phyloP scores from a whole-genome alignment of 1,140 invertebrate species.

The Oryctes rhinoceros region DNA sequence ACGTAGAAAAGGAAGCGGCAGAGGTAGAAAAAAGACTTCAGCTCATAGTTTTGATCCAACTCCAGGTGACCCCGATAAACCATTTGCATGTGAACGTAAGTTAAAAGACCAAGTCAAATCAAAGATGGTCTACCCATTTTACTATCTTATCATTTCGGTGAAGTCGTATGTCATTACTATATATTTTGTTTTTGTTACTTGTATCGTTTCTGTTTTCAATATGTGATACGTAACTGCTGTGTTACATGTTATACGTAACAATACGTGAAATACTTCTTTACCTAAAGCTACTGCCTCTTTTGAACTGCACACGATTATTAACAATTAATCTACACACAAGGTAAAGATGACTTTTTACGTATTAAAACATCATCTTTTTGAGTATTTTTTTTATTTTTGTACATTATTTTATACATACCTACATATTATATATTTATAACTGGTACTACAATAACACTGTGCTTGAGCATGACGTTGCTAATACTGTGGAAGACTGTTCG shows the following conservation, averaged over 20 bases:
- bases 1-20: slow-evolving; percentile 62
- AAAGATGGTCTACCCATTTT: neutral
- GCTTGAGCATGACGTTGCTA: slow-evolving; percentile 53
- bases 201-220: slow-evolving; percentile 14
- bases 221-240: slow-evolving; percentile 4
- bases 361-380: neutral
- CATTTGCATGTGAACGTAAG: slow-evolving; percentile 93
- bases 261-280: slow-evolving; percentile 34
- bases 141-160: neutral
- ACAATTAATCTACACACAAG: neutral
- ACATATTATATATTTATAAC: slow-evolving; percentile 11
- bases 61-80: slow-evolving; percentile 83
- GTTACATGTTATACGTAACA: neutral
- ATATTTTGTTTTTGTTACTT: slow-evolving; percentile 23
- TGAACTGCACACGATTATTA: neutral
- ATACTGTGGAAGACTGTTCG: slow-evolving; percentile 41
- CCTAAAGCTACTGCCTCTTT: neutral
- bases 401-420: slow-evolving; percentile 26
- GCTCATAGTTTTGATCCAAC: slow-evolving; percentile 72
- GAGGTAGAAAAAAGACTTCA: slow-evolving; percentile 76
- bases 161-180: neutral
- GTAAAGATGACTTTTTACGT: slow-evolving; percentile 32
- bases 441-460: slow-evolving; percentile 47
- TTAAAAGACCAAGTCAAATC: slow-evolving; percentile 54
- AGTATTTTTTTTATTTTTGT: neutral